These are phyloP conservation scores for Drosophila ochracea DNA, from an alignment of 2,888 invertebrate species.

Conservation along the genomic window DNA sequence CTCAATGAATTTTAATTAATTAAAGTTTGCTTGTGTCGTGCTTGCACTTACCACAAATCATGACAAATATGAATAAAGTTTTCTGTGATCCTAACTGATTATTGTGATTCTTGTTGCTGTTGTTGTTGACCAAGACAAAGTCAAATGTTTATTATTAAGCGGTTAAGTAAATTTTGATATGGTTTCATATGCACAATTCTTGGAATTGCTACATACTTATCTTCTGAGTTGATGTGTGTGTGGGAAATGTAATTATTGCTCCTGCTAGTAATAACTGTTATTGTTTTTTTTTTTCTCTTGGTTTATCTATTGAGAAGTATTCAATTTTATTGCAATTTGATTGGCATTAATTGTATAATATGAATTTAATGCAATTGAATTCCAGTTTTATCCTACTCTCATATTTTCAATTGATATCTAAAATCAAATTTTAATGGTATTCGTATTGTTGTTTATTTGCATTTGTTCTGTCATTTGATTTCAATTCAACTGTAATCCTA, in stretches of 20 bases:
- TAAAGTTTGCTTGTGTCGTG: slow-evolving; percentile 60
- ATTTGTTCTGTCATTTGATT: slow-evolving; percentile 2
- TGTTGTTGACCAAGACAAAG: slow-evolving; percentile 26
- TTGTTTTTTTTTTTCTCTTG: slow-evolving; percentile 15
- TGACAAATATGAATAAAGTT: slow-evolving; percentile 37
- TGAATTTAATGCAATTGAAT: slow-evolving; percentile 14
- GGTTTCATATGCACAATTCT: slow-evolving; percentile 6
- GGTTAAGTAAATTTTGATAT: slow-evolving; percentile 24
- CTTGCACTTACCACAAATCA: slow-evolving; percentile 44
- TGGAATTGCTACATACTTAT: neutral
- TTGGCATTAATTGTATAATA: slow-evolving; percentile 21
- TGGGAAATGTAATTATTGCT: slow-evolving; percentile 14
- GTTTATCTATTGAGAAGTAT: slow-evolving; percentile 5
- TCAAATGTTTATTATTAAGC: slow-evolving; percentile 43
- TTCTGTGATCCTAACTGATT: slow-evolving; percentile 23
- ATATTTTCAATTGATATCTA: slow-evolving; percentile 2
- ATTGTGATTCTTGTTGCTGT: slow-evolving; percentile 22
- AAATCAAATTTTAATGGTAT: neutral
- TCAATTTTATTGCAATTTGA: slow-evolving; percentile 15
- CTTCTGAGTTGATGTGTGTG: neutral
- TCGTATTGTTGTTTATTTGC: neutral
- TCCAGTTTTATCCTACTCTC: neutral
- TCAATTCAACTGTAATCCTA: slow-evolving; percentile 2
- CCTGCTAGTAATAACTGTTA: slow-evolving; percentile 16
- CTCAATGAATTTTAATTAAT: slow-evolving; percentile 79